phyloP scores from a whole-genome alignment of 2,888 invertebrate genomes.

The Microplitis manilae region DNA sequence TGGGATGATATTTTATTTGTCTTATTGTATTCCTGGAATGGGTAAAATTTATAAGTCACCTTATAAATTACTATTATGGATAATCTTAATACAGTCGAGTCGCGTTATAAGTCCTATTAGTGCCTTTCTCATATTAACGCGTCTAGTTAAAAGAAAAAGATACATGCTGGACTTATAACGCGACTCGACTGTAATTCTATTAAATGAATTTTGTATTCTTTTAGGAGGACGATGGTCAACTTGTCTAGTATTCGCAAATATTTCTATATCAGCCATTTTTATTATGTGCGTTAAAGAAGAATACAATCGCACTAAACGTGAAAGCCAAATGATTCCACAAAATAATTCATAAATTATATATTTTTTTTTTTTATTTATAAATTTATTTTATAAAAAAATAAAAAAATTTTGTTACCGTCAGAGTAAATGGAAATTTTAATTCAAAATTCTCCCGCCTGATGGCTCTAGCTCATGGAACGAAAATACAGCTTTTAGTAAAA shows the following conservation, averaged over 20 bases:
- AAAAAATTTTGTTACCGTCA: not conserved
- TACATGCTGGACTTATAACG: too few relatives aligned
- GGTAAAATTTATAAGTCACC: slow-evolving; percentile 44
- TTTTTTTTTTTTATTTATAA: not conserved
- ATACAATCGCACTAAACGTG: slow-evolving; percentile 40
- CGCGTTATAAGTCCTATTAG: too few relatives aligned
- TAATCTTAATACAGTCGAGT: not conserved
- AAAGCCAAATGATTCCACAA: slow-evolving; percentile 7
- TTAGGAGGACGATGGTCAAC: slow-evolving; percentile 50
- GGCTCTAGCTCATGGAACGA: not conserved
- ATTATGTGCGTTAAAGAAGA: slow-evolving; percentile 50
- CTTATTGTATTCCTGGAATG: slow-evolving; percentile 53
- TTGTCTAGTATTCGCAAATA: slow-evolving; percentile 48
- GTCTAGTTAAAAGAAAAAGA: too few relatives aligned
- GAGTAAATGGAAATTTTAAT: not conserved
- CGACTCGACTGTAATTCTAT: too few relatives aligned
- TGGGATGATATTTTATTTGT: slow-evolving; percentile 53
- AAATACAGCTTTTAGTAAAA: not conserved
- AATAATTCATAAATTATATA: slow-evolving; percentile 2
- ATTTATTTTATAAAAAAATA: too few relatives aligned
- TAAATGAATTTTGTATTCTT: not conserved
- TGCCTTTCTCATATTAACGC: too few relatives aligned
- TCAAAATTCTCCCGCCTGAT: not conserved
- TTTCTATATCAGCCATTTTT: slow-evolving; percentile 46
- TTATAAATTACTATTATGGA: not conserved